Evolutionary conservation across 2,113 vertebrate genomes (phyloP), one percentile per base, ranked within the genome.

Genomic region (Sturnus vulgaris): DNA sequence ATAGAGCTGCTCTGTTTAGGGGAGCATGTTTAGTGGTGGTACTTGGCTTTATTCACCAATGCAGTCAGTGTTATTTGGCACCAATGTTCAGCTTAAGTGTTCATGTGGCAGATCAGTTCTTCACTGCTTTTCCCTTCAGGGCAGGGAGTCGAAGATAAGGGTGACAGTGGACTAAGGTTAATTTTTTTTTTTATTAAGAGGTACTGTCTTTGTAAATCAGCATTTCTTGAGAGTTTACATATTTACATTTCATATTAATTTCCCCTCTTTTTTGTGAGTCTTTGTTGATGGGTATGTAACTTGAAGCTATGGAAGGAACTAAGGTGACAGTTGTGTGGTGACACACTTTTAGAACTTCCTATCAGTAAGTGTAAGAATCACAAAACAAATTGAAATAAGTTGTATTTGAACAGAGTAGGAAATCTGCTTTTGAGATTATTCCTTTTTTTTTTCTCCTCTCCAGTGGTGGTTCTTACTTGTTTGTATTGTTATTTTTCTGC

Each of bases 401-500:
- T 83, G 27, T 81, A 0, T 47, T 35, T 81, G 71, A 86, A 40
- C 15, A 66, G 52, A 71, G 17, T 16, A 49, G 25, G 20, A 15
- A 69, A 12, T 79, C 25, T 81, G 40, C 72, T 88, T 59, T 91
- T 33, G 56, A 27, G 7, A 16, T 50, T 15, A 44, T 35, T 46
- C 27, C 1, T 8, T 23, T 39, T 24, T 39, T 24, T 30, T 55
- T 33, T 33, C 12, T 9, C 5, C 14, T 2, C 17, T n/a, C 11
- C 6, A 35, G 3, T 53, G 25, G 14, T 90, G 11, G 8, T 79
- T 84, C 65, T 85, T 79, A 82, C 3, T 85, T 72, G 31, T 81
- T 86, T 83, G 16, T 27, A 23, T 24, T 94, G 30, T 84, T 73
- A 2, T 82, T 86, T 90, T 95, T 90, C 42, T 73, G 27, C 39